phyloP scores from a whole-genome alignment of 2,113 vertebrate species.

The Merops nubicus region DNA sequence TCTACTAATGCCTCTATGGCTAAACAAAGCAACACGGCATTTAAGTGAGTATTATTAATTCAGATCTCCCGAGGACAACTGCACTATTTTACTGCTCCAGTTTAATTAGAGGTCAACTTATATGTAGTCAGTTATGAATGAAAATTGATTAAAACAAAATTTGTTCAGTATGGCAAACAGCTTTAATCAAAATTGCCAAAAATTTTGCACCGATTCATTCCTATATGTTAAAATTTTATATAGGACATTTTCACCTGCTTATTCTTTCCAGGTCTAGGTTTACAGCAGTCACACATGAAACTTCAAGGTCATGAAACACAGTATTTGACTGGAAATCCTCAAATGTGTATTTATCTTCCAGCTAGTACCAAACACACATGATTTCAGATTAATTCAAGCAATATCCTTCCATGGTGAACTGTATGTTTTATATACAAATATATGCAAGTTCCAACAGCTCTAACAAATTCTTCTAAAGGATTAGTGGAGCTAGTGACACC shows the following conservation, averaged over 20 bases:
- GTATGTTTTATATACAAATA: not conserved
- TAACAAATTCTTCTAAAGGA: not conserved
- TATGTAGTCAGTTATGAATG: not conserved
- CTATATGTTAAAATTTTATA: not conserved
- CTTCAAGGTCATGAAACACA: not conserved
- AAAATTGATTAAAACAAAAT: conserved; percentile 8
- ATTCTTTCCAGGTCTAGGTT: not conserved
- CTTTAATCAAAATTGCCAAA: not conserved
- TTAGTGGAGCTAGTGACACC: not conserved
- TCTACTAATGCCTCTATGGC: not conserved
- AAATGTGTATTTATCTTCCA: not conserved
- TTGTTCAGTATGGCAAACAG: not conserved
- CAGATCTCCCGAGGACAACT: conserved; percentile 14
- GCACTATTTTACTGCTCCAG: conserved; percentile 25
- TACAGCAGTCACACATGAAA: not conserved
- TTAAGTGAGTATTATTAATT: conserved; percentile 37
- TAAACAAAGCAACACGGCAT: conserved; percentile 23
- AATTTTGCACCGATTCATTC: not conserved
- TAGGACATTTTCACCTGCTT: not conserved
- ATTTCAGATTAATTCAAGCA: not conserved
- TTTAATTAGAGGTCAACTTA: conserved; percentile 16
- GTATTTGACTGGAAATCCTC: not conserved
- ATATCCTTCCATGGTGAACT: not conserved
- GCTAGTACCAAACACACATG: not conserved
- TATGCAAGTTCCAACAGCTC: not conserved